These are phyloP conservation scores for Perognathus longimembris DNA, from an alignment of 2,113 vertebrate species.

Conservation along the genomic window DNA sequence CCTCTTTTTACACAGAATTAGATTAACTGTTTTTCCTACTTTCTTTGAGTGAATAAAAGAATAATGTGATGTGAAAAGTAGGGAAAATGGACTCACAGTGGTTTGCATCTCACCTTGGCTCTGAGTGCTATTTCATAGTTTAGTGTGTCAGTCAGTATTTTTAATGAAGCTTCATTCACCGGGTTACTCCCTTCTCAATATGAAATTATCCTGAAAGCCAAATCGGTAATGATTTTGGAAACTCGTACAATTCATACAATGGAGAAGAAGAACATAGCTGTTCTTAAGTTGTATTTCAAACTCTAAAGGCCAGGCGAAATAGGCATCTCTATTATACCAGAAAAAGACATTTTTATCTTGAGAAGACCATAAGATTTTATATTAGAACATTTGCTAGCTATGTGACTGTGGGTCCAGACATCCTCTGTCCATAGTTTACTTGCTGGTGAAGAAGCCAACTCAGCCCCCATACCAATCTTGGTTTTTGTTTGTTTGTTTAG, in stretches of 20 bases:
- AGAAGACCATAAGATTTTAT: neutral
- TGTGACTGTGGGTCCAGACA: neutral
- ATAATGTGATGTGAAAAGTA: neutral
- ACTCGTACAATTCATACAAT: neutral
- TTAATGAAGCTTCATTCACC: slow-evolving; percentile 21
- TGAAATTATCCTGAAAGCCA: slow-evolving; percentile 4
- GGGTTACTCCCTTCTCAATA: neutral
- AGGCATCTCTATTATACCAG: neutral
- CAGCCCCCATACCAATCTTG: neutral
- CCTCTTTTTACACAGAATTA: neutral
- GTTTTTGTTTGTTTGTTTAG: slow-evolving; percentile 36
- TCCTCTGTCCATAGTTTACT: neutral
- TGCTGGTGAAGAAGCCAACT: neutral
- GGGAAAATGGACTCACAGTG: neutral
- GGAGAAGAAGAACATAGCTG: neutral
- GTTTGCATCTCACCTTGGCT: neutral
- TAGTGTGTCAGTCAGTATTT: neutral
- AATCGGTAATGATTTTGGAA: neutral
- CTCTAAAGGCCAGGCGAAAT: slow-evolving; percentile 25
- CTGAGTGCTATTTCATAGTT: neutral
- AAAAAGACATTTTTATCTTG: neutral
- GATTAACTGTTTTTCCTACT: neutral
- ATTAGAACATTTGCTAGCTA: neutral
- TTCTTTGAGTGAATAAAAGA: neutral
- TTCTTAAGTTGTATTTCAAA: slow-evolving; percentile 26